phyloP scores from a whole-genome alignment of 2,888 invertebrate genomes.

The Apeira syringaria region DNA sequence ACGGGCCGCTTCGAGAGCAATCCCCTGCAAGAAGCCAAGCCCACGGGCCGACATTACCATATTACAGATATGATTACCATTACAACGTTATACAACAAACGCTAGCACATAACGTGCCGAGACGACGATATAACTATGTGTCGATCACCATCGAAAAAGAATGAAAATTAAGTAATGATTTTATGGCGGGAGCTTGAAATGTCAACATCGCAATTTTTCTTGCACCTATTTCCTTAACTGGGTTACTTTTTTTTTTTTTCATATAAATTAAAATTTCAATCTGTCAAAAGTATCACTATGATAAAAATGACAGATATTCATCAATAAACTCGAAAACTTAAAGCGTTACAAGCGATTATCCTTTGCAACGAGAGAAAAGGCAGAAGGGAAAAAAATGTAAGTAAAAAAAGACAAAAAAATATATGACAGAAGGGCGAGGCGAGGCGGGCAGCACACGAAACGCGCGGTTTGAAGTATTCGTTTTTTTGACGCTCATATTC shows the following conservation, averaged over 20 bases:
- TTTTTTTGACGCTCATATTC: slow-evolving; percentile 77
- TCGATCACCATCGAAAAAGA: too few relatives aligned
- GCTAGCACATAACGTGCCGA: slow-evolving; percentile 15
- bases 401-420: slow-evolving; percentile 39
- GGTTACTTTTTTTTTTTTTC: too few relatives aligned
- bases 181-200: too few relatives aligned
- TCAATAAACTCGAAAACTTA: slow-evolving; percentile 65
- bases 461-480: slow-evolving; percentile 70
- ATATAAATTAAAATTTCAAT: slow-evolving; percentile 4
- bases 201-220: too few relatives aligned
- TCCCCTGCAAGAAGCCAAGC: slow-evolving; percentile 50
- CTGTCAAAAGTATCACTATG: slow-evolving; percentile 5
- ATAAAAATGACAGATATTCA: slow-evolving; percentile 45
- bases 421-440: slow-evolving; percentile 56
- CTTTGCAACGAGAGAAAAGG: slow-evolving; percentile 44
- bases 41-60: slow-evolving; percentile 57
- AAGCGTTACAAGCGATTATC: slow-evolving; percentile 78
- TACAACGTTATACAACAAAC: slow-evolving; percentile 49
- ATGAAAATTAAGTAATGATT: too few relatives aligned
- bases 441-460: slow-evolving; percentile 69
- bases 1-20: slow-evolving; percentile 50
- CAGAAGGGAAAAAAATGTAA: slow-evolving; percentile 33
- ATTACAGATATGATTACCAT: slow-evolving; percentile 65
- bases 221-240: too few relatives aligned
- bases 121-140: slow-evolving; percentile 12